Base-by-base conservation (phyloP, 1,140 invertebrate genomes). In the Brevipalpus yothersi region DNA sequence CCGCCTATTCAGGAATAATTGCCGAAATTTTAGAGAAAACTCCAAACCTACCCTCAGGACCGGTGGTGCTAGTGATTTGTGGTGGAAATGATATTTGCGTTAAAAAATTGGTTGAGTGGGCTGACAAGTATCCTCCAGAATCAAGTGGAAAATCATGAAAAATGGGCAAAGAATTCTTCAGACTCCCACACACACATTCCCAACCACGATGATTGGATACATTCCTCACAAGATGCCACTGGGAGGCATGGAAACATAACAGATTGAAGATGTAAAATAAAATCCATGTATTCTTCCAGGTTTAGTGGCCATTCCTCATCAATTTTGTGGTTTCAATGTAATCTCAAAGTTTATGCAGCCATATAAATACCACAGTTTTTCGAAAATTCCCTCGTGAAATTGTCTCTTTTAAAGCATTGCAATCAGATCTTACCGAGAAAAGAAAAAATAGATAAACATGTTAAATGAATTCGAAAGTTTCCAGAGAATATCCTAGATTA, bases 31-130 rank as follows among this genome's bases (percentile, higher is more conserved):
- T 65, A 11, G 21, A 43, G 4, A 15, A 23, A 23, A 49, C 64
- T 41, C 61, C 60, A 1, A 40, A 45, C 12, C 64, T 72, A 15
- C 64, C 68, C 61, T 55, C 57, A 45, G 71, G 71, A 47, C 71
- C 72, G 10, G 67, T 70, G 3, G 68, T 77, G 12, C 64, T 76
- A 17, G 68, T 77, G 10, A 73, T 76, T 0, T 77, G 76, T 66
- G 76, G 76, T 5, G 76, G 76, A 4, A 70, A 65, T 60, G 65
- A 67, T 42, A 69, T 73, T 0, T 70, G 68, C n/a, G 60, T 73
- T 1, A 65, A 71, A 41, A 57, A 67, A 12, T 63, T 76, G 15
- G 61, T 70, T 40, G 60, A 66, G 11, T 74, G 70, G 71, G 72
- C 69, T 59, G 60, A 60, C 1, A 17, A 19, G 9, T 51, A n/a